Base-by-base conservation (phyloP, 2,888 invertebrate species). In the Syritta pipiens region DNA sequence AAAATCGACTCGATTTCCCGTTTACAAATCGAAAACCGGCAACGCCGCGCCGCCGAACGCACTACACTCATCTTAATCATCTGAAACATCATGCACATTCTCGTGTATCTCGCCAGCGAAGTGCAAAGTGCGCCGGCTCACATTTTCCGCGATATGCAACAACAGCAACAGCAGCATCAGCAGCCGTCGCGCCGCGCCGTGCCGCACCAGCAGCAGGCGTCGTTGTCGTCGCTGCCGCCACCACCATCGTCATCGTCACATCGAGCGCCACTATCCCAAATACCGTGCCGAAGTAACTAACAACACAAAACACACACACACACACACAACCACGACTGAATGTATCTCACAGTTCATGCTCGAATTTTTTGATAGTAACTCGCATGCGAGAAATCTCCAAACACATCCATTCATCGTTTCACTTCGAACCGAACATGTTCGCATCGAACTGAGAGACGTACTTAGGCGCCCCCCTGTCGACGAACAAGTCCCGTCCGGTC, bases 81-180 rank as follows among this genome's bases (percentile, higher is more conserved):
- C 55, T 35, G 46, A 40, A 71, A 76, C 37, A 53, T 48, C 59
- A 28, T 65, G 53, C 53, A n/a, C n/a, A 72, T 68, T 68, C 22
- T 62, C 42, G 20, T 68, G 59, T 53, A 60, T 40, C 53, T 28
- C 48, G 20, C 42, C 40, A 14, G 46, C 22, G 30, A 67, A 67
- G 60, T 79, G 74, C 79, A 67, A 72, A 79, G 67, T 74, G 74
- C 74, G 74, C 79, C 74, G 79, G 55, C 79, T 79, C 74, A 68
- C 35, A 74, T 68, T 79, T 68, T 62, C 55, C 51, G 62, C 74
- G 62, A 74, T 57, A 79, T 74, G 62, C 49, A 68, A 74, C 44
- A 63, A 12, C n/a, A 48, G 10, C 26, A 42, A 37, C 37, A 37
- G 6, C 17, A 37, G 17, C 46, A 17, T 37, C 24, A 28, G 32